Evolutionary conservation across 2,797 vertebrate genomes (phyloP).

Genomic region (Furcifer pardalis): DNA sequence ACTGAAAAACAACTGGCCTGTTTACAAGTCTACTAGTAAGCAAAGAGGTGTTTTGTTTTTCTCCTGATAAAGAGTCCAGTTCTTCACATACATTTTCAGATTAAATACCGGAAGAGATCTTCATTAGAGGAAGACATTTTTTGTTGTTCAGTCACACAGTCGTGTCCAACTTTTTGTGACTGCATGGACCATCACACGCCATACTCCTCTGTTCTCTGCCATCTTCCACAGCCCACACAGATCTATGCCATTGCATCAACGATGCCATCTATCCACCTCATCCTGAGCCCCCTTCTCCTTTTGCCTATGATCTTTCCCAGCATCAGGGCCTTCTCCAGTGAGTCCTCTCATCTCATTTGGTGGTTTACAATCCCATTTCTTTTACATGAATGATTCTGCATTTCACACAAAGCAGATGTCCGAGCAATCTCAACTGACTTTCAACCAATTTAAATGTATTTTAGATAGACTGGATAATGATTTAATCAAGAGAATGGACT

Average conservation of each 20-base stretch:
- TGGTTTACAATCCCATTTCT: not conserved
- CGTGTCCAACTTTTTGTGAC: no score
- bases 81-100: not conserved
- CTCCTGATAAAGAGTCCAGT: not conserved
- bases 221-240: no score
- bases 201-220: no score
- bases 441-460: not conserved
- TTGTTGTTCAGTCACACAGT: no score
- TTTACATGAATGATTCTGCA: fast-evolving
- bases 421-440: not conserved
- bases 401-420: not conserved
- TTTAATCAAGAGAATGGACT: not conserved
- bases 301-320: no score
- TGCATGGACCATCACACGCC: no score
- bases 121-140: not conserved
- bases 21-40: not conserved
- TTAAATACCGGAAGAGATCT: not conserved
- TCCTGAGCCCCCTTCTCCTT: no score
- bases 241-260: no score
- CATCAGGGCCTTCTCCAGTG: no score
- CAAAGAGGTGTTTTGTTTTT: not conserved
- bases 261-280: no score
- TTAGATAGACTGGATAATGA: not conserved
- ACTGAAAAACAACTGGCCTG: not conserved
- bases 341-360: no score